Evolutionary conservation across 1,140 invertebrate species (phyloP).

Genomic region (Bombus ignitus): DNA sequence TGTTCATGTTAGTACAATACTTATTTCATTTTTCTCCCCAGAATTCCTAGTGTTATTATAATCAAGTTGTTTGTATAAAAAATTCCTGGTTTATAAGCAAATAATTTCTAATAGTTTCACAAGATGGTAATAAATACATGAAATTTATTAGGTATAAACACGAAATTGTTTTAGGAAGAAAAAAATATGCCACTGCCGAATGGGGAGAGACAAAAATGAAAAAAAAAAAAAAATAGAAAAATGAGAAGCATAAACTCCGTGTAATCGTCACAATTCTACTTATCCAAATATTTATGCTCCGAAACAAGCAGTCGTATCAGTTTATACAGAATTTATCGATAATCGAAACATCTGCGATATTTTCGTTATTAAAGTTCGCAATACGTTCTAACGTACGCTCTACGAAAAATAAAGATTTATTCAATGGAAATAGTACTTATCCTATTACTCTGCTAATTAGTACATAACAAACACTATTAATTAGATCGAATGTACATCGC

Average conservation of each 20-base stretch:
- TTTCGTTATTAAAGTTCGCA: not conserved
- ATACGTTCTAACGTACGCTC: not conserved
- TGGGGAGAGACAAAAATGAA: not conserved
- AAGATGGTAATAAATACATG: not conserved
- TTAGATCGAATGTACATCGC: constrained; percentile 21
- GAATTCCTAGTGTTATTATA: not conserved
- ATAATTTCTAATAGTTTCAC: not conserved
- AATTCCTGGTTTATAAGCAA: not conserved
- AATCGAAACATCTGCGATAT: not conserved
- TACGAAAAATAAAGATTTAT: not conserved
- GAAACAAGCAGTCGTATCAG: not conserved
- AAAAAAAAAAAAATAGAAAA: not conserved
- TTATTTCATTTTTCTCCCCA: not conserved
- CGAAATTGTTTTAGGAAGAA: not conserved
- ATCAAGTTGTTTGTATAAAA: constrained; percentile 3
- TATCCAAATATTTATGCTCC: not conserved
- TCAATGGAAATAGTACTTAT: not conserved
- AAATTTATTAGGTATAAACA: not conserved
- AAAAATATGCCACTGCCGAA: not conserved
- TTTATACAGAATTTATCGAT: not conserved
- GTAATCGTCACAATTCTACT: not conserved
- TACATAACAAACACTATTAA: constrained; percentile 32
- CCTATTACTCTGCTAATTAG: not conserved
- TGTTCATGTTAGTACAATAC: not conserved
- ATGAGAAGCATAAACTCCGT: not conserved